Percentiles rank a stretch among this genome's conserved stretches.
Conservation (phyloP, 1,140 invertebrate genomes). For the Venustaconcha ellipsiformis region DNA sequence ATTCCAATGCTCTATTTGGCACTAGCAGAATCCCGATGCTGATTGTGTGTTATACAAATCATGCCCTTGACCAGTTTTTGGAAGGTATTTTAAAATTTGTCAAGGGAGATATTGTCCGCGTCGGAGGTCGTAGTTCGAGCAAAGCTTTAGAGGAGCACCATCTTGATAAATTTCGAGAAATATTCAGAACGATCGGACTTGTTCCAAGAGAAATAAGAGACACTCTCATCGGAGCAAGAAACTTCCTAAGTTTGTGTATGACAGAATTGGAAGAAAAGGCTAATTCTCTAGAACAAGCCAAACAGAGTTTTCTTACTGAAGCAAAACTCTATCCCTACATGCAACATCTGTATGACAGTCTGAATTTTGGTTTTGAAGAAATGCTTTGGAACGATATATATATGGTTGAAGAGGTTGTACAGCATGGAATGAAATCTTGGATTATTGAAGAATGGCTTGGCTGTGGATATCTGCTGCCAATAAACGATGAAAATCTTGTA, state of each 20-base stretch:
- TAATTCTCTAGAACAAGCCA: not conserved
- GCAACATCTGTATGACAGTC: conserved; percentile 7
- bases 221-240: too few relatives aligned
- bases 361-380: not conserved
- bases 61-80: conserved; percentile 90
- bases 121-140: conserved; percentile 80
- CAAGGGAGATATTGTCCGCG: conserved; percentile 73
- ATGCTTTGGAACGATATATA: too few relatives aligned
- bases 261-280: too few relatives aligned
- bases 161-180: conserved; percentile 35
- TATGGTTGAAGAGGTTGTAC: not conserved
- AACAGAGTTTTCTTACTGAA: conserved; percentile 46
- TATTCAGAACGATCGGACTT: conserved; percentile 25
- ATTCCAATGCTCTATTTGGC: too few relatives aligned
- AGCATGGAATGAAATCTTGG: too few relatives aligned
- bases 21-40: conserved; percentile 73
- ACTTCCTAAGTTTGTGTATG: too few relatives aligned
- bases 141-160: conserved; percentile 38
- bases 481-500: not conserved
- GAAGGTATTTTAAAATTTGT: conserved; percentile 72
- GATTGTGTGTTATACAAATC: conserved; percentile 89
- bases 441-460: too few relatives aligned
- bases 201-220: conserved; percentile 33
- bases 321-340: conserved; percentile 37
- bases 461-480: not conserved